Percentiles rank a stretch among this genome's conserved stretches.
Conservation (phyloP, 1,140 invertebrate genomes). For the Spodoptera frugiperda region DNA sequence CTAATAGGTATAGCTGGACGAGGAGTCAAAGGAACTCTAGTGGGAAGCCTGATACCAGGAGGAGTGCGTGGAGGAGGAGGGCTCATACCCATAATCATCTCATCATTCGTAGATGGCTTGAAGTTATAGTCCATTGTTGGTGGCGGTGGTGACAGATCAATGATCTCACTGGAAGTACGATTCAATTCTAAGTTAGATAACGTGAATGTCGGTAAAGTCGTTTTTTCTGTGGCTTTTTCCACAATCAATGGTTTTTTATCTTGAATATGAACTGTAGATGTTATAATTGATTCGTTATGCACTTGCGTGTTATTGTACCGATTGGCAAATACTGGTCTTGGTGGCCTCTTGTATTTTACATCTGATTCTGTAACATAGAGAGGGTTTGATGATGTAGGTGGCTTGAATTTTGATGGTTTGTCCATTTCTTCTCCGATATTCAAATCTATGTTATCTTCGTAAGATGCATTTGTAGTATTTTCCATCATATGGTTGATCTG, state of each 20-base stretch:
- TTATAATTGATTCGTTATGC: conserved; percentile 80
- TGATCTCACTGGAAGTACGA: conserved; percentile 73
- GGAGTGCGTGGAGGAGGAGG: conserved; percentile 75
- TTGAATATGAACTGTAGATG: conserved; percentile 79
- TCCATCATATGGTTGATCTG: conserved; percentile 82
- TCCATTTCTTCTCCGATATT: conserved; percentile 81
- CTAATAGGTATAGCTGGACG: conserved; percentile 66
- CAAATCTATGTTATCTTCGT: conserved; percentile 78
- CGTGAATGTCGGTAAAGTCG: conserved; percentile 70
- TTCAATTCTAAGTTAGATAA: conserved; percentile 67
- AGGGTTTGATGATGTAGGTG: conserved; percentile 46
- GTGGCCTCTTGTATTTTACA: conserved; percentile 61
- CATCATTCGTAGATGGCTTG: conserved; percentile 75
- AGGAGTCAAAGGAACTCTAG: conserved; percentile 64
- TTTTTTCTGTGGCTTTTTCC: conserved; percentile 70
- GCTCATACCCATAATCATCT: conserved; percentile 85
- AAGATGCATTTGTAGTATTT: conserved; percentile 76
- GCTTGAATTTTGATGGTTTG: conserved; percentile 49
- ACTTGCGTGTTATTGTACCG: conserved; percentile 62
- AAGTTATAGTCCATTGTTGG: conserved; percentile 78
- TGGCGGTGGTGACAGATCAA: conserved; percentile 83
- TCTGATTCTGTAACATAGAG: conserved; percentile 47
- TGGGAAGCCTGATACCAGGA: conserved; percentile 59
- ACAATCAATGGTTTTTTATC: conserved; percentile 81
- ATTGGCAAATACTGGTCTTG: conserved; percentile 62